Percentiles rank a stretch among this genome's conserved stretches.
phyloP scores from a whole-genome alignment of 2,888 invertebrate genomes.

The Leucoma salicis region DNA sequence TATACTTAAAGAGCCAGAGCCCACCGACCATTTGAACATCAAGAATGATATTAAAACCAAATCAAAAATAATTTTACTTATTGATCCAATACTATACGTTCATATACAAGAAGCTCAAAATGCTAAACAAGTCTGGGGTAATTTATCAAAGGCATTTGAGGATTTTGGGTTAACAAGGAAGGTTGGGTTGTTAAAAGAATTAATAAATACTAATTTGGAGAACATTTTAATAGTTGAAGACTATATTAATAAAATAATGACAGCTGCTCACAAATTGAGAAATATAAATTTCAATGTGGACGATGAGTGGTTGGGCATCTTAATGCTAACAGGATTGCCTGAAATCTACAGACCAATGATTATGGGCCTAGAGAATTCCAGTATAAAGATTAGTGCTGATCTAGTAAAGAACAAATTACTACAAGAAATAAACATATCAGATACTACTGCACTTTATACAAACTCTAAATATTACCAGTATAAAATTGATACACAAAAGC shows the following conservation, averaged over 20 bases:
- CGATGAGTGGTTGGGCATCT: constrained; percentile 11
- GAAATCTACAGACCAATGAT: constrained; percentile 17
- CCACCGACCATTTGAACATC: not conserved
- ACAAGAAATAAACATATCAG: constrained; percentile 6
- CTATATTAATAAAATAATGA: constrained; percentile 20
- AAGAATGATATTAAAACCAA: constrained; percentile 16
- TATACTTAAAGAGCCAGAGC: not conserved
- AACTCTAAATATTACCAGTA: no score
- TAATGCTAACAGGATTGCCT: constrained; percentile 18
- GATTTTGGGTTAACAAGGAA: constrained; percentile 16
- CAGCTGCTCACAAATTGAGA: constrained; percentile 22
- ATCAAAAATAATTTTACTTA: constrained; percentile 14
- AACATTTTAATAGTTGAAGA: constrained; percentile 15
- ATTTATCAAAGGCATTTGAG: constrained; percentile 16
- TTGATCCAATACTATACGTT: constrained; percentile 18
- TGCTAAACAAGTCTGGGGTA: constrained; percentile 22
- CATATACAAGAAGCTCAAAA: constrained; percentile 21
- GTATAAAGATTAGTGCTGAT: constrained; percentile 18
- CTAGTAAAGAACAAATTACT: constrained; percentile 20
- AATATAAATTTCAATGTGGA: constrained; percentile 19
- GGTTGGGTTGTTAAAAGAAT: constrained; percentile 16
- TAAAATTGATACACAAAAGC: no score
- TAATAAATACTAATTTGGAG: constrained; percentile 12
- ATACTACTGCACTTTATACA: constrained; percentile 9
- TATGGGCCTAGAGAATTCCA: constrained; percentile 23